These are phyloP conservation scores for Lacerta agilis DNA, from an alignment of 2,797 vertebrate genomes.

Conservation along the genomic window DNA sequence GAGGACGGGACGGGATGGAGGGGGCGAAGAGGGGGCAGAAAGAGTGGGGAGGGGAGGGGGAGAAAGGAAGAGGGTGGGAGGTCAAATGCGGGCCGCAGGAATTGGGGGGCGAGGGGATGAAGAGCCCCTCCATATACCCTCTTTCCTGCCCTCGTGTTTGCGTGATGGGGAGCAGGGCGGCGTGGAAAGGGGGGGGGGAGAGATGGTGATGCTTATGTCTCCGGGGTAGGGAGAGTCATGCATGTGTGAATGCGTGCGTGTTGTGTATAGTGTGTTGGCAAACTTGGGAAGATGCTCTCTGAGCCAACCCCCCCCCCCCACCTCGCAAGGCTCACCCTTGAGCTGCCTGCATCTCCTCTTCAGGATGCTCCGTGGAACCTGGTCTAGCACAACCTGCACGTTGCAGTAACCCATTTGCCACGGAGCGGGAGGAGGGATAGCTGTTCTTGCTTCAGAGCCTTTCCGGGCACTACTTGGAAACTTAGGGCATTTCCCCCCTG, in stretches of 20 bases:
- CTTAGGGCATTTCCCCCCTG: constrained; percentile 38
- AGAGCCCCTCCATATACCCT: neutral
- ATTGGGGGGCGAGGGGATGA: neutral
- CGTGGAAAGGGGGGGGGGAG: neutral
- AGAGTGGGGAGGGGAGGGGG: neutral
- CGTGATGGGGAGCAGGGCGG: neutral
- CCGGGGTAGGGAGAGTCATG: neutral
- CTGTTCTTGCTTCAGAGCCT: constrained; percentile 7
- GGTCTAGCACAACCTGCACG: constrained; percentile 28
- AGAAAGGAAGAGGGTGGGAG: neutral
- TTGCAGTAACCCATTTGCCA: constrained; percentile 56
- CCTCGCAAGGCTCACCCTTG: neutral
- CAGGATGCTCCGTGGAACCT: neutral
- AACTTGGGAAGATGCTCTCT: constrained; percentile 42
- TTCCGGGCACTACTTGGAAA: constrained; percentile 50
- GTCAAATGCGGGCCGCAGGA: neutral
- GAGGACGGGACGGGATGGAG: neutral
- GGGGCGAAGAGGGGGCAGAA: neutral
- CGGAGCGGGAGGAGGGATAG: neutral
- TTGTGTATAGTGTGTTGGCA: neutral
- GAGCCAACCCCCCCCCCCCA: too few species aligned
- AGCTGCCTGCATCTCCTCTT: neutral
- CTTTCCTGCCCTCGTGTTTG: neutral
- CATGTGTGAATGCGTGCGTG: neutral
- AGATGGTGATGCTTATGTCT: neutral